Evolutionary conservation across 2,888 invertebrate species (phyloP).

Genomic region (Ichneumoninae sp.): DNA sequence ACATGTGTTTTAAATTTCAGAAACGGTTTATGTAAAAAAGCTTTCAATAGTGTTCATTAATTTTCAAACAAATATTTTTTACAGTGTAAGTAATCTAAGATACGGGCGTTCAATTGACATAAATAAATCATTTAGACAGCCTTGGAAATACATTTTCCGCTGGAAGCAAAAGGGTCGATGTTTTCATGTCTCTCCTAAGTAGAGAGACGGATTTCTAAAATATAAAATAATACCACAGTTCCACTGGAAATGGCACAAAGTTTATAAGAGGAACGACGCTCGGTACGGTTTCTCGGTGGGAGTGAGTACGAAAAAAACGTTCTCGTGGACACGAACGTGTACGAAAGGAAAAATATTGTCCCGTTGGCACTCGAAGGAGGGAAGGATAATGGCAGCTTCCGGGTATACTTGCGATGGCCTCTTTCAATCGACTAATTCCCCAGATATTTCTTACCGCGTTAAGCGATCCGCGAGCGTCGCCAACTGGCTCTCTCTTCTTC

Average conservation of each 20-base stretch:
- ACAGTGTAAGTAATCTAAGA: background rate
- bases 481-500: constrained; percentile 53
- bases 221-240: background rate
- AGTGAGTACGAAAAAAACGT: background rate
- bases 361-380: constrained; percentile 47
- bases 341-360: constrained; percentile 21
- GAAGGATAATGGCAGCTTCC: constrained; percentile 42
- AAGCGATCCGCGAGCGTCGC: constrained; percentile 59
- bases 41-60: too few species aligned
- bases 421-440: constrained; percentile 73
- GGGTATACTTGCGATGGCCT: constrained; percentile 50
- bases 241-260: background rate
- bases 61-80: too few species aligned
- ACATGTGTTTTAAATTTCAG: too few species aligned
- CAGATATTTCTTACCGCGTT: constrained; percentile 67
- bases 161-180: background rate
- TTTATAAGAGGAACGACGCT: background rate
- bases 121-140: background rate
- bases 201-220: background rate
- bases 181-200: background rate
- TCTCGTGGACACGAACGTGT: background rate
- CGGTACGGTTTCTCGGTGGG: background rate
- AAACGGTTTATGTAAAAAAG: too few species aligned
- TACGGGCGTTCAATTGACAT: background rate
- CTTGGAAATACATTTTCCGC: background rate